These are phyloP conservation scores for Apus apus DNA, from an alignment of 2,113 vertebrate genomes.

Conservation along the genomic window DNA sequence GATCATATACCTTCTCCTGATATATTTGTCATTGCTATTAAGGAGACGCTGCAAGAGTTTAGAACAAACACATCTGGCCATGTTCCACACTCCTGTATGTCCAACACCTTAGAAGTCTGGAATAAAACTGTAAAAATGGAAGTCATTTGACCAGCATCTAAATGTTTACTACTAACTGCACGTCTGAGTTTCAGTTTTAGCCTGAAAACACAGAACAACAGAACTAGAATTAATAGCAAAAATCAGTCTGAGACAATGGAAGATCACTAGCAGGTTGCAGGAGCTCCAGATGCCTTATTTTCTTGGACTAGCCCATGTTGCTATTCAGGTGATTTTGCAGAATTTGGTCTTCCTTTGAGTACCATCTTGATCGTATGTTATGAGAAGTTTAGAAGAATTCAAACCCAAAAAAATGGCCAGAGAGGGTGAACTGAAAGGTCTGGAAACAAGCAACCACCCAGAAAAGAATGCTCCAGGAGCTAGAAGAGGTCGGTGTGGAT, in stretches of 20 bases:
- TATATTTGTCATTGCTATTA: background rate
- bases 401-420: background rate
- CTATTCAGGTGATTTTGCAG: background rate
- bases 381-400: background rate
- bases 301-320: background rate
- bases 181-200: background rate
- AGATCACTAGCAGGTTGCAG: background rate
- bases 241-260: background rate
- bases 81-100: background rate
- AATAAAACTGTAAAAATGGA: background rate
- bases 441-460: slow-evolving; percentile 20
- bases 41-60: background rate
- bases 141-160: background rate
- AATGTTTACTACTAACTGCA: background rate
- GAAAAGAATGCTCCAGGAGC: slow-evolving; percentile 1
- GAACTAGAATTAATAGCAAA: background rate
- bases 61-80: background rate
- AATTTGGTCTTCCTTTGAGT: background rate
- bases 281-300: background rate
- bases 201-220: background rate
- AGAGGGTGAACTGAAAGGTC: background rate
- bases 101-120: background rate
- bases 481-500: background rate
- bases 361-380: background rate
- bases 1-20: background rate